Percentiles rank a stretch among this genome's conserved stretches.
Conservation (phyloP, 2,888 invertebrate genomes). For the Bugula neritina region DNA sequence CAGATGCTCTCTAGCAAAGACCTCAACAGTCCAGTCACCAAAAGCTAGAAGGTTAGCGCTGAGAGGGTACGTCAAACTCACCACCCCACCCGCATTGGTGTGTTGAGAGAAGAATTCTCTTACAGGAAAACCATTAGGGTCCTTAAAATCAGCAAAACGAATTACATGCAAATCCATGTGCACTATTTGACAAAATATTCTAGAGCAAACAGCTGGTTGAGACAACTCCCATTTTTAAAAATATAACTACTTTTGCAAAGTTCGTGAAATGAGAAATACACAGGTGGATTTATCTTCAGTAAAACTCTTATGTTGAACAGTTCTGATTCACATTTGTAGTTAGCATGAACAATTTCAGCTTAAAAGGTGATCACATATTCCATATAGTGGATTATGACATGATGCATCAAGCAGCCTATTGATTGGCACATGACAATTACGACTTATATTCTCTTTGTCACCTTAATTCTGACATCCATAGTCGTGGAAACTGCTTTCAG, state of each 20-base stretch:
- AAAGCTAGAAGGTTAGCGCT: conserved; percentile 79
- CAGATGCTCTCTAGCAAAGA: conserved; percentile 62
- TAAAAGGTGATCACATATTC: no score
- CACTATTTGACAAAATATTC: neutral
- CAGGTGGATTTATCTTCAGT: no score
- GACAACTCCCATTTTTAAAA: neutral
- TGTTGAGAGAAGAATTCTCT: conserved; percentile 88
- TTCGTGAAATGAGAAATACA: no score
- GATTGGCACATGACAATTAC: no score
- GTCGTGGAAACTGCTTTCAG: conserved; percentile 83
- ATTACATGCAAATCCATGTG: neutral
- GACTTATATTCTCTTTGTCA: no score
- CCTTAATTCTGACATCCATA: conserved; percentile 80
- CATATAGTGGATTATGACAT: no score
- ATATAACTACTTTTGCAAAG: no score
- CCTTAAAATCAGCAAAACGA: conserved; percentile 48
- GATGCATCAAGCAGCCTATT: no score
- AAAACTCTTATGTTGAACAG: no score
- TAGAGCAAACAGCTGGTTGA: neutral
- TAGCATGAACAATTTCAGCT: no score
- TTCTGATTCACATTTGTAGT: no score
- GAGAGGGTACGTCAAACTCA: conserved; percentile 15
- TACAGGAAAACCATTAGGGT: conserved; percentile 79
- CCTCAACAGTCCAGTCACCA: conserved; percentile 84
- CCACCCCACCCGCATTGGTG: conserved; percentile 52